Base-by-base conservation (phyloP, 2,797 vertebrate species). In the Acanthornis magna region DNA sequence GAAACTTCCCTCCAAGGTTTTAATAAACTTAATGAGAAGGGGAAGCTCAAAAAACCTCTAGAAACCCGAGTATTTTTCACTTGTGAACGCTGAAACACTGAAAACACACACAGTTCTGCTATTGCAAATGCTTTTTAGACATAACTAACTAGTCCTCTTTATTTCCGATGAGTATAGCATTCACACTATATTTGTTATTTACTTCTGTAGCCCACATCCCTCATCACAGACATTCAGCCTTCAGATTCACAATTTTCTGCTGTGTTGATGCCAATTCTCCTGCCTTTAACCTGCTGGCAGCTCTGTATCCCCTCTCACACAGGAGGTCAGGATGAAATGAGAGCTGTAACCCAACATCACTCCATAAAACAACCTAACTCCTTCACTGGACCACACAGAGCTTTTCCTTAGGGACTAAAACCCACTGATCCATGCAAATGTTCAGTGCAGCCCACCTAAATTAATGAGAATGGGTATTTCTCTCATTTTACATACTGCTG, bases 361-460 rank as follows among this genome's bases (percentile, higher is more conserved):
- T 91, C 83, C 91, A 95, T 95, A 95, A 97, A 97, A 97, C 91
- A 96, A 94, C 83, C 95, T 80, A 95, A 96, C 91, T 96, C 90
- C 94, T 96, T 95, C 93, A 95, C 88, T 74, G 77, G 96, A 96
- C 96, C 96, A 96, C 96, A 96, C 96, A 97, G 95, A 88, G 83
- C 18, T 95, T 73, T 77, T 86, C 95, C 85, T 87, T 26, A 68
- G 95, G 78, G 96, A 94, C 80, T 83, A 90, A 93, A 96, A 85
- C 55, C 88, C 80, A 93, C 74, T 65, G 92, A 94, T 96, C 67
- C 90, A 96, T 38, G 86, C 85, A 94, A 86, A 93, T 61, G 74
- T 77, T 90, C 86, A 72, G 50, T 13, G 43, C 47, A 90, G 88
- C 38, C 47, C 85, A 93, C 68, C 79, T 71, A 90, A 96, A 94